Evolutionary conservation across 2,888 invertebrate species (phyloP).

Genomic region (Volucella zonaria): DNA sequence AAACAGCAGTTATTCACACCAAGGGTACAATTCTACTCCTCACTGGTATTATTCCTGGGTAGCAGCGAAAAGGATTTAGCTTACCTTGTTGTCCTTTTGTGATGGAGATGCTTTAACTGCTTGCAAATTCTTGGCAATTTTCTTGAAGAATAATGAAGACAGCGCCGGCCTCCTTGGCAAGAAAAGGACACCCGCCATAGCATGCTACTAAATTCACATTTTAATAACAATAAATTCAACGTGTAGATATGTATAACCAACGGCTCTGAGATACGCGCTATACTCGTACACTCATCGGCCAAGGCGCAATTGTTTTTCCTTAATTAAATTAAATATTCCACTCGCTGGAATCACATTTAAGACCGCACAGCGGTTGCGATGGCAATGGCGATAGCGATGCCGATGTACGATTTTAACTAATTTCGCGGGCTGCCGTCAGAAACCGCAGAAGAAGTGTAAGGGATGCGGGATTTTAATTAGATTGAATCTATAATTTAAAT

Average conservation of each 20-base stretch:
- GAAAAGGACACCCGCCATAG: constrained; percentile 49
- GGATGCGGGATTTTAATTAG: constrained; percentile 61
- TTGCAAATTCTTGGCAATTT: constrained; percentile 25
- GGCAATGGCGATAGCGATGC: too few relatives aligned
- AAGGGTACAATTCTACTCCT: constrained; percentile 5
- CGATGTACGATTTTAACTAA: constrained; percentile 52
- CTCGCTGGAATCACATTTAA: constrained; percentile 60
- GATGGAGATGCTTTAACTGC: constrained; percentile 37
- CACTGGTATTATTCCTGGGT: background rate
- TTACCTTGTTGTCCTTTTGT: background rate
- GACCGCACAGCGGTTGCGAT: constrained; percentile 31
- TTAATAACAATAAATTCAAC: constrained; percentile 73
- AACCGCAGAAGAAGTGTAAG: background rate
- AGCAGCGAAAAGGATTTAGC: constrained; percentile 23
- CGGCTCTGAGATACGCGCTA: constrained; percentile 37
- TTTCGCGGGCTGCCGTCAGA: constrained; percentile 41
- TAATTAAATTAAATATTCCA: constrained; percentile 74
- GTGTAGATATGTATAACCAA: constrained; percentile 34
- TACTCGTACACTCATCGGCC: background rate
- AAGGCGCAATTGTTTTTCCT: constrained; percentile 62
- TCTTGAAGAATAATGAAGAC: constrained; percentile 36
- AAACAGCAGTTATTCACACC: constrained; percentile 64
- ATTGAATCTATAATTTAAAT: constrained; percentile 68
- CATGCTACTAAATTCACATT: constrained; percentile 65
- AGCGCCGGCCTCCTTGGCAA: background rate